Conservation (phyloP, 2,113 vertebrate genomes). For the Larimichthys polyactis region DNA sequence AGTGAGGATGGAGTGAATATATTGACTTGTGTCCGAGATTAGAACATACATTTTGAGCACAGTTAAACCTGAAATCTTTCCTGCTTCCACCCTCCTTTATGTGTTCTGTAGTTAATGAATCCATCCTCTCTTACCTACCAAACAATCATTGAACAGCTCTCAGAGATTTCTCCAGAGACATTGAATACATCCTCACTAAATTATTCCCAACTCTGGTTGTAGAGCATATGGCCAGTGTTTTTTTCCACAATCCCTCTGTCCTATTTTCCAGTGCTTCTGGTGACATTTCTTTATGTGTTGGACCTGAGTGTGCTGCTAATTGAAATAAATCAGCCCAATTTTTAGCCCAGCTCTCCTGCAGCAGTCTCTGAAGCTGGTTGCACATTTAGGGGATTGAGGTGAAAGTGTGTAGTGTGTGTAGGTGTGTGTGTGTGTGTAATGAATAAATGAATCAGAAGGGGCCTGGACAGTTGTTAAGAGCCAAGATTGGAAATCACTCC, state of each 20-base stretch:
- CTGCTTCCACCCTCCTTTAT: not conserved
- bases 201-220: constrained; percentile 14
- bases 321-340: constrained; percentile 33
- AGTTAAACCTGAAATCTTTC: not conserved
- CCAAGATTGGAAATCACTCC: constrained; percentile 13
- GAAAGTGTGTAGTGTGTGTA: constrained; percentile 6
- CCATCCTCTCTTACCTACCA: not conserved
- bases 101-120: not conserved
- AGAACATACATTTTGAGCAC: too few relatives aligned
- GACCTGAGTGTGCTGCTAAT: constrained; percentile 16
- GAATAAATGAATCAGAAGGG: constrained; percentile 3
- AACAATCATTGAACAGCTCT: not conserved
- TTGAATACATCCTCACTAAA: constrained; percentile 15
- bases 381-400: not conserved
- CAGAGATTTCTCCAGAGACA: constrained; percentile 7
- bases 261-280: constrained; percentile 13
- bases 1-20: too few relatives aligned
- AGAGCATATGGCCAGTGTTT: constrained; percentile 31
- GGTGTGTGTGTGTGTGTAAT: not conserved
- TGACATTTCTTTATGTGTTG: not conserved
- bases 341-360: not conserved
- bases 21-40: too few relatives aligned
- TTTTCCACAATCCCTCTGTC: constrained; percentile 2
- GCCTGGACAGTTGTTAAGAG: constrained; percentile 22
- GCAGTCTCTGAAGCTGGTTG: not conserved